A percentile compares a stretch with the other conserved stretches of the same genome.
These are phyloP conservation scores for Esox niger DNA, from an alignment of 2,113 vertebrate species.

Conservation along the genomic window DNA sequence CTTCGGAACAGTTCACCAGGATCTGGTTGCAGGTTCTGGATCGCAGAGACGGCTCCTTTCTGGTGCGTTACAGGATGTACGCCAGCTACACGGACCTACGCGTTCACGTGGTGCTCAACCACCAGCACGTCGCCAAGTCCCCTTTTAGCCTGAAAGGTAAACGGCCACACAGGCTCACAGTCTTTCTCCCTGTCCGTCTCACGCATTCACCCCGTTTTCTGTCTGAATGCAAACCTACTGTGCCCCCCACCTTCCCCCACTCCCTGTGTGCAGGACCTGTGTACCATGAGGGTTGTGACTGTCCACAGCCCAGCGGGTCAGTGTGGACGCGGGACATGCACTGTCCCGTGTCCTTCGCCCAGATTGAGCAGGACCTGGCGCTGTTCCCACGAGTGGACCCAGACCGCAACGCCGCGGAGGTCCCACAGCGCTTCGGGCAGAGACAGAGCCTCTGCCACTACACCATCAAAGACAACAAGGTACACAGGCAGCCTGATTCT, in stretches of 20 bases:
- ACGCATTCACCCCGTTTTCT: too few relatives aligned
- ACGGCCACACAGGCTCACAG: background rate
- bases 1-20: slow-evolving; percentile 84
- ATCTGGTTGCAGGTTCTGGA: slow-evolving; percentile 93
- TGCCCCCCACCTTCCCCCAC: too few relatives aligned
- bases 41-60: slow-evolving; percentile 91
- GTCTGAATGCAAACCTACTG: too few relatives aligned
- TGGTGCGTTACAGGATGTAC: slow-evolving; percentile 96
- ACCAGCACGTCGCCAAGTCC: slow-evolving; percentile 82
- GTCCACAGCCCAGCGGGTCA: slow-evolving; percentile 78
- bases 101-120: slow-evolving; percentile 78
- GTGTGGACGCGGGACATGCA: slow-evolving; percentile 85
- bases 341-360: slow-evolving; percentile 81
- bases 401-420: slow-evolving; percentile 84
- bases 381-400: slow-evolving; percentile 79
- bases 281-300: slow-evolving; percentile 93
- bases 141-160: slow-evolving; percentile 89
- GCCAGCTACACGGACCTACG: slow-evolving; percentile 87
- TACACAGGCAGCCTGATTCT: slow-evolving; percentile 38
- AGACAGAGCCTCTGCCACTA: slow-evolving; percentile 97
- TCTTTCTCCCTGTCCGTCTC: background rate
- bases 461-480: slow-evolving; percentile 93
- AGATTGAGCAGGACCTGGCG: slow-evolving; percentile 86
- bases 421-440: slow-evolving; percentile 88
- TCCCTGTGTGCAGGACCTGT: slow-evolving; percentile 75